phyloP scores from a whole-genome alignment of 1,140 invertebrate genomes.

The Drosophila teissieri region DNA sequence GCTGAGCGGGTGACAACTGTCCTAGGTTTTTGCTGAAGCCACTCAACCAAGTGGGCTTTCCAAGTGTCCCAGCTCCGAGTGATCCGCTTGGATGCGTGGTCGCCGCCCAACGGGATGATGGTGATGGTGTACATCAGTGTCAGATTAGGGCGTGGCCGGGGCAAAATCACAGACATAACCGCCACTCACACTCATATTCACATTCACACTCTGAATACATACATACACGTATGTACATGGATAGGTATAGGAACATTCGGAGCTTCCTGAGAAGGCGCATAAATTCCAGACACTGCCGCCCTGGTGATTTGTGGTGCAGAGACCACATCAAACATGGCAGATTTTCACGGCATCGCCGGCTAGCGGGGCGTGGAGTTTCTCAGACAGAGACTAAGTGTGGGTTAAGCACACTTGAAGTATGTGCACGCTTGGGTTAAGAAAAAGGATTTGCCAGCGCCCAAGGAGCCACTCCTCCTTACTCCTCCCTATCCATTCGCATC shows the following conservation, averaged over 20 bases:
- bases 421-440: conserved; percentile 68
- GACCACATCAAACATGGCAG: conserved; percentile 72
- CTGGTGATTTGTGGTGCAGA: conserved; percentile 70
- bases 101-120: conserved; percentile 47
- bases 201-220: not conserved
- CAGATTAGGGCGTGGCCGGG: conserved; percentile 67
- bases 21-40: conserved; percentile 23
- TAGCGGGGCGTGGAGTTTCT: conserved; percentile 12
- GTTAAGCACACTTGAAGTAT: conserved; percentile 78
- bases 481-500: conserved; percentile 1
- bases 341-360: conserved; percentile 14
- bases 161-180: conserved; percentile 70
- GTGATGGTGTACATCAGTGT: conserved; percentile 75
- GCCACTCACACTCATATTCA: conserved; percentile 10
- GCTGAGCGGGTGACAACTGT: conserved; percentile 30
- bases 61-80: conserved; percentile 19
- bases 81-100: conserved; percentile 58
- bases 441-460: conserved; percentile 65
- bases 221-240: not conserved
- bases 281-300: conserved; percentile 72
- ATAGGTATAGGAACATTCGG: conserved; percentile 11
- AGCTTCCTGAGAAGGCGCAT: conserved; percentile 60
- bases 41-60: conserved; percentile 28
- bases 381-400: conserved; percentile 55
- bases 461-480: conserved; percentile 3